These are phyloP conservation scores for Pterois miles DNA, from an alignment of 2,797 vertebrate species.

Conservation along the genomic window DNA sequence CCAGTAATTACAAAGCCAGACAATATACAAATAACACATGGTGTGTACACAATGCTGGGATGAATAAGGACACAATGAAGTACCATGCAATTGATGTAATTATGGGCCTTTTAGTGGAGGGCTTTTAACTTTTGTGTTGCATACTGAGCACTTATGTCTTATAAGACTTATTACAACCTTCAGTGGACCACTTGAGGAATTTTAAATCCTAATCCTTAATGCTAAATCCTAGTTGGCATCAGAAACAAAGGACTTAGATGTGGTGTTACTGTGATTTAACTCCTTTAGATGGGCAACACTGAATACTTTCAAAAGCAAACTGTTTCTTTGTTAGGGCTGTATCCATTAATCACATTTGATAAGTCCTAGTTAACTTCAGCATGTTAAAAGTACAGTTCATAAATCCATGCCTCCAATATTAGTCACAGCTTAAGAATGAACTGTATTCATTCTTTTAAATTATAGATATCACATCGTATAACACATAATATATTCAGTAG, in stretches of 20 bases:
- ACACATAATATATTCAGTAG: neutral
- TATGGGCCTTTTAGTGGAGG: constrained; percentile 32
- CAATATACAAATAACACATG: constrained; percentile 45
- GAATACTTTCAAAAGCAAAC: constrained; percentile 4
- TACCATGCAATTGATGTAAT: constrained; percentile 22
- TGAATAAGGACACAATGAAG: constrained; percentile 24
- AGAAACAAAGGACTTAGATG: constrained; percentile 26
- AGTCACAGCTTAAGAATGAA: neutral
- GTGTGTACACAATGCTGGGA: constrained; percentile 29
- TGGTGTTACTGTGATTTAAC: constrained; percentile 14
- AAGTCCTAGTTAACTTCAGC: neutral
- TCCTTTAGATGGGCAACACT: constrained; percentile 7
- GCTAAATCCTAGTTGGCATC: constrained; percentile 23
- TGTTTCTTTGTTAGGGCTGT: neutral
- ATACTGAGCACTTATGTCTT: constrained; percentile 18
- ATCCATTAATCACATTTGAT: neutral
- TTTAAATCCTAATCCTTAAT: too few relatives aligned
- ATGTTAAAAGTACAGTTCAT: neutral
- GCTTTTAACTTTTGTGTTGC: constrained; percentile 30
- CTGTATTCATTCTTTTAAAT: neutral
- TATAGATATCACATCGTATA: neutral
- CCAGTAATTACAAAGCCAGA: constrained; percentile 44
- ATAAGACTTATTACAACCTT: constrained; percentile 23
- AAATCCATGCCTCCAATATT: neutral
- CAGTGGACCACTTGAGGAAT: constrained; percentile 21